Evolutionary conservation across 2,113 vertebrate species (phyloP).

Genomic region (Microtus richardsoni): DNA sequence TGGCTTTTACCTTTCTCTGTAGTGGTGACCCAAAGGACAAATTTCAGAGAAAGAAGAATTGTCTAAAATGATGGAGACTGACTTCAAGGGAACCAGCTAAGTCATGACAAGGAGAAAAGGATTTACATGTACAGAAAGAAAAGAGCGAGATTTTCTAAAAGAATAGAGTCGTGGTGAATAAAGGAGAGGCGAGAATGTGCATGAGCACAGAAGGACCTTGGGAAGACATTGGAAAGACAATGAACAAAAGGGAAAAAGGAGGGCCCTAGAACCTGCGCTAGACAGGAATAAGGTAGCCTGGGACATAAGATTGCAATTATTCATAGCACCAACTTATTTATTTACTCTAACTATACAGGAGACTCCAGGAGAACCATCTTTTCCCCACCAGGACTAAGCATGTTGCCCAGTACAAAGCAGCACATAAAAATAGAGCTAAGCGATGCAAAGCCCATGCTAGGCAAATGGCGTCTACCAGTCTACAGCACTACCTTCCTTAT

Average conservation of each 20-base stretch:
- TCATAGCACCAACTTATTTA: not conserved
- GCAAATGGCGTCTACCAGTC: not conserved
- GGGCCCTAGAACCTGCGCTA: not conserved
- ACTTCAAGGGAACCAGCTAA: not conserved
- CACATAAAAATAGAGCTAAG: not conserved
- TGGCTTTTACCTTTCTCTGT: not conserved
- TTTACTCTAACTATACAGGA: not conserved
- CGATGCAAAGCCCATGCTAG: not conserved
- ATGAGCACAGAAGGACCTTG: accelerated
- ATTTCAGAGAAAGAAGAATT: not conserved
- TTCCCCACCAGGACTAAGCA: not conserved
- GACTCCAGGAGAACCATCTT: not conserved
- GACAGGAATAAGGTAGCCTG: not conserved
- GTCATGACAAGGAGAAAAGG: not conserved
- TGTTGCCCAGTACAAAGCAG: not conserved
- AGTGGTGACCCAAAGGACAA: not conserved
- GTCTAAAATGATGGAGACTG: not conserved
- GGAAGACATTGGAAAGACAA: not conserved
- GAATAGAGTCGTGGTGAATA: not conserved
- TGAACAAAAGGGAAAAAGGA: not conserved
- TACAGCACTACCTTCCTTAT: not conserved
- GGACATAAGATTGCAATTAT: not conserved
- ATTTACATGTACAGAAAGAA: not conserved
- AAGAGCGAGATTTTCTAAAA: not conserved
- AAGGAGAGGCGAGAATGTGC: not conserved